Conservation (phyloP, 2,888 invertebrate genomes). For the Ophioninae sp. region DNA sequence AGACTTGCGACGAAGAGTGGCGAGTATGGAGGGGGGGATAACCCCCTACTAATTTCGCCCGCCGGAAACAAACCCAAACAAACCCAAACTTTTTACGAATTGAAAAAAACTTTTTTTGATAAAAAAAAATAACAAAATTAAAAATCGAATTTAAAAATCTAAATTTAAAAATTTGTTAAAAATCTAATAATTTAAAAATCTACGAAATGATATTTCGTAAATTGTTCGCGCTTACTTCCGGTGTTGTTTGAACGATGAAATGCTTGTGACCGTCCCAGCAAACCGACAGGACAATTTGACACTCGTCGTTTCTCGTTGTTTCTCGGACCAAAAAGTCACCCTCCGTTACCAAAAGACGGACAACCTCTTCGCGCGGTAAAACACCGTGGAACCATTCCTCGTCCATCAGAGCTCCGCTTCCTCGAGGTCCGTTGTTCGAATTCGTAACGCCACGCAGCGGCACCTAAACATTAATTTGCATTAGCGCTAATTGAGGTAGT, state of each 20-base stretch:
- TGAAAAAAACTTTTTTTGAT: too few relatives aligned
- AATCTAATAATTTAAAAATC: too few relatives aligned
- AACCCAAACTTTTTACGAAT: too few relatives aligned
- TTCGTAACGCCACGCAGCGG: constrained; percentile 74
- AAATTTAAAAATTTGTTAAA: too few relatives aligned
- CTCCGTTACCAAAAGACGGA: constrained; percentile 92
- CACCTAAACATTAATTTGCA: constrained; percentile 67
- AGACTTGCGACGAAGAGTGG: background rate
- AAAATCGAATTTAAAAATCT: too few relatives aligned
- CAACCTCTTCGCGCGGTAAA: constrained; percentile 96
- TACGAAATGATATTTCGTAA: background rate
- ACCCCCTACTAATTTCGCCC: too few relatives aligned
- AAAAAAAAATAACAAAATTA: too few relatives aligned
- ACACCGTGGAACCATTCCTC: constrained; percentile 99
- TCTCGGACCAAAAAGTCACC: constrained; percentile 97
- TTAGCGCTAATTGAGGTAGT: background rate
- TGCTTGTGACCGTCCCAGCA: constrained; percentile 98
- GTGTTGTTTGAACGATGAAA: constrained; percentile 97
- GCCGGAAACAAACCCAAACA: too few relatives aligned
- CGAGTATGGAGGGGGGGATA: too few relatives aligned
- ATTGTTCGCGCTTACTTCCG: constrained; percentile 85
- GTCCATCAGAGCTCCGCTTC: constrained; percentile 89
- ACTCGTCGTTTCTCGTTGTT: constrained; percentile 94
- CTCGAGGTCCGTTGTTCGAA: constrained; percentile 72
- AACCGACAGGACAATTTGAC: constrained; percentile 96